phyloP scores from a whole-genome alignment of 1,140 invertebrate genomes.

The Zaprionus ornatus region DNA sequence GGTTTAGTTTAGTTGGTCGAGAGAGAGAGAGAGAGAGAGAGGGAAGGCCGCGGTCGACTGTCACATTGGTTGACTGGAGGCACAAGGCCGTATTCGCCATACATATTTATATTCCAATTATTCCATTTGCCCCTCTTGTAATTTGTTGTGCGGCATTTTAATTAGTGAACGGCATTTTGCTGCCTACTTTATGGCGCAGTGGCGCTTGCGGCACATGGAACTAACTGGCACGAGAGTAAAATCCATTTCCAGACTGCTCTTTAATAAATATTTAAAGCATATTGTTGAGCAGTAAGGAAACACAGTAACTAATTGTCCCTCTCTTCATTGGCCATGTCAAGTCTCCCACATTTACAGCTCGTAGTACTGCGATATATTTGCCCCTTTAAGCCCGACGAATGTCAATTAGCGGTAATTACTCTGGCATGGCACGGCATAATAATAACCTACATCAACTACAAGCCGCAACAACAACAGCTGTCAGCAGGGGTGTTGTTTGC shows the following conservation, averaged over 20 bases:
- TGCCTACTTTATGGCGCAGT: constrained; percentile 27
- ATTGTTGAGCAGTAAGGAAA: background rate
- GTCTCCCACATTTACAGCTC: constrained; percentile 3
- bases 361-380: constrained; percentile 11
- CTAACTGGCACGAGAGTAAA: constrained; percentile 6
- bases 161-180: constrained; percentile 47
- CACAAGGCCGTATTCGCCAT: constrained; percentile 32
- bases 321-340: constrained; percentile 32
- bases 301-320: constrained; percentile 10
- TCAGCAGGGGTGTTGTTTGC: constrained; percentile 23
- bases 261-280: constrained; percentile 47
- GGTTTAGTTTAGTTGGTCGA: background rate
- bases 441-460: constrained; percentile 57
- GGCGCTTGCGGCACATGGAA: background rate
- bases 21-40: background rate
- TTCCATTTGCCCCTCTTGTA: background rate
- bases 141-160: constrained; percentile 56
- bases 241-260: background rate
- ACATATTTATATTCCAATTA: constrained; percentile 39
- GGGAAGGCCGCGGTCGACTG: background rate
- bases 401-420: constrained; percentile 79
- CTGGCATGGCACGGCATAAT: constrained; percentile 61
- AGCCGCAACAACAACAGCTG: constrained; percentile 38
- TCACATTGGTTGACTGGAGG: constrained; percentile 18
- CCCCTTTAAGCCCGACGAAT: constrained; percentile 48